Percentiles rank a stretch among this genome's conserved stretches.
Conservation (phyloP, 2,797 vertebrate genomes). For the Silurus lanzhouensis region DNA sequence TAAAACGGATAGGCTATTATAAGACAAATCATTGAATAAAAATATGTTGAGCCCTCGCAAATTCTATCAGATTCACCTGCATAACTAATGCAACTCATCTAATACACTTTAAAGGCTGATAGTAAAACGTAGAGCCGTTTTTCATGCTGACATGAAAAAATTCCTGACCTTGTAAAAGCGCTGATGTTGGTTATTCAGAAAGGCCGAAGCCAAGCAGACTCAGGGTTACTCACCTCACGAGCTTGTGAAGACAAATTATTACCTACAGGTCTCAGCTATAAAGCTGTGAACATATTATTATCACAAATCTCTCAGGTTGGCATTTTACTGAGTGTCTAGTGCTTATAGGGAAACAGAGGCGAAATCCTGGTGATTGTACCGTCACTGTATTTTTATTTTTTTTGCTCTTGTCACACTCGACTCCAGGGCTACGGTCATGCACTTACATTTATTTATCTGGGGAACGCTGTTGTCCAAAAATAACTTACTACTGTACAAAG, state of each 20-base stretch:
- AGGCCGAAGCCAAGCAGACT: neutral
- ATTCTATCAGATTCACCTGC: neutral
- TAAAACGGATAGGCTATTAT: constrained; percentile 19
- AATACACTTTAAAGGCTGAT: constrained; percentile 7
- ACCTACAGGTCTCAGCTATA: neutral
- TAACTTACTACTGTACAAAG: neutral
- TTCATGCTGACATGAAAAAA: constrained; percentile 2
- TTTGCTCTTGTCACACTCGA: neutral
- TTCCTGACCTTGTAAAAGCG: neutral
- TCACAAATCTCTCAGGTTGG: neutral
- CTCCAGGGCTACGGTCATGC: neutral
- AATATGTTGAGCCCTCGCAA: constrained; percentile 11
- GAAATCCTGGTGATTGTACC: neutral
- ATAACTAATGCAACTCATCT: constrained; percentile 20
- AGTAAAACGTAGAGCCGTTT: neutral
- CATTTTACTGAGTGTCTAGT: neutral
- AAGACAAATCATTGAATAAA: constrained; percentile 35
- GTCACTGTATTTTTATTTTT: neutral
- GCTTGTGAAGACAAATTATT: neutral
- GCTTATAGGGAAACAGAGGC: neutral
- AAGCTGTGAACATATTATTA: neutral
- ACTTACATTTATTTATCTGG: neutral
- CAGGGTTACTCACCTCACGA: neutral
- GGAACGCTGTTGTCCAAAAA: neutral
- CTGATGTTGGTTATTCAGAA: constrained; percentile 16